These are phyloP conservation scores for Apotomis turbidana DNA, from an alignment of 2,888 invertebrate genomes.

Conservation along the genomic window DNA sequence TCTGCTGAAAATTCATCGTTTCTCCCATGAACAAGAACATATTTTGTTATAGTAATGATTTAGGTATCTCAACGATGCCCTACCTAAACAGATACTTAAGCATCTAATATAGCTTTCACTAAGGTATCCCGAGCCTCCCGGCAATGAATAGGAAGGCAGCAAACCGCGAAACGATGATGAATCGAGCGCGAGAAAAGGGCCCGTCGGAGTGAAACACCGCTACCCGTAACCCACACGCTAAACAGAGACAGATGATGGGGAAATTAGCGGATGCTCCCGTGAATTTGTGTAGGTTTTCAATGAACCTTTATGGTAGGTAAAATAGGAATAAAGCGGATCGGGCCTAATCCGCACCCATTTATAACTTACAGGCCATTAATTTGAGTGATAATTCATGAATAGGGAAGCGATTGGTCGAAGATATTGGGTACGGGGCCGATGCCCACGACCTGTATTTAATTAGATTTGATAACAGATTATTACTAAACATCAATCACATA, in stretches of 20 bases:
- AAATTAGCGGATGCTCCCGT: constrained; percentile 80
- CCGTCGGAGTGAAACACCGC: constrained; percentile 63
- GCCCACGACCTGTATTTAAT: constrained; percentile 38
- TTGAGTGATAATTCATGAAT: constrained; percentile 80
- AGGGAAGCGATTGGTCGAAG: constrained; percentile 75
- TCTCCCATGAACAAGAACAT: neutral
- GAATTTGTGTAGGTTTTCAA: constrained; percentile 84
- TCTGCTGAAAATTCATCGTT: neutral
- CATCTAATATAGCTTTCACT: constrained; percentile 16
- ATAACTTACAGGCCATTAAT: constrained; percentile 84
- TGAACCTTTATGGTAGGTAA: constrained; percentile 83
- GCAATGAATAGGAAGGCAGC: constrained; percentile 78
- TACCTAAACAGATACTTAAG: neutral
- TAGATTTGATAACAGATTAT: constrained; percentile 34
- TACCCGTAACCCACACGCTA: constrained; percentile 49
- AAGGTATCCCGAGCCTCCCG: constrained; percentile 30
- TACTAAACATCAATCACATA: constrained; percentile 11
- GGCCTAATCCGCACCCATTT: constrained; percentile 80
- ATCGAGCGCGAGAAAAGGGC: constrained; percentile 76
- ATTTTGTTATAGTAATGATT: neutral
- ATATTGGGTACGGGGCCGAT: constrained; percentile 63
- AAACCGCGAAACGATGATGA: constrained; percentile 84
- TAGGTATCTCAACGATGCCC: neutral
- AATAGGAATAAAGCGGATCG: constrained; percentile 83
- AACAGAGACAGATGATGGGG: constrained; percentile 65